Evolutionary conservation across 64 coral and sea anemone species (phyloP), one percentile per base, ranked within the genome.

Genomic region (Pocillopora verrucosa): DNA sequence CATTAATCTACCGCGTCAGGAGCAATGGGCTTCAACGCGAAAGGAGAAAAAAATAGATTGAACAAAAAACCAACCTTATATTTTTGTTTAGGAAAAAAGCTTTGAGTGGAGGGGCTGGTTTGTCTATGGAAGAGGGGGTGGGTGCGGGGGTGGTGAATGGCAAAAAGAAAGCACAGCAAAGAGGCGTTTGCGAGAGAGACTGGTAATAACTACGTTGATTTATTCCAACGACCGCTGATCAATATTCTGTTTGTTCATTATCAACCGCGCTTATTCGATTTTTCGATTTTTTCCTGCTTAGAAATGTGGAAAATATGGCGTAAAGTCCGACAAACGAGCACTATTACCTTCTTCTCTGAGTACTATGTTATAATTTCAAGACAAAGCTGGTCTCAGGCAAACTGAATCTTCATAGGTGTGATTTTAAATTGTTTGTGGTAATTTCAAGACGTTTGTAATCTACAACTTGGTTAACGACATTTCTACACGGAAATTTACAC

Each of bases 181-280:
- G 41, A 51, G 7, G 41, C 41, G 41, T 51, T 3, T 51, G 7
- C 41, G 41, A 7, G 13, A 83, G 36, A 19, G 59, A 84, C 80
- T 83, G 80, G 80, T 67, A 68, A 83, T 62, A 2, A 85, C 45
- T 19, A 37, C 36, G 67, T 24, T 84, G 56, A 9, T 57, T 72
- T 72, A 19, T 51, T 10, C 15, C 12, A 17, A 72, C 57, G 65
- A 72, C 82, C 82, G 82, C 82, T 85, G 82, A 13, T 72, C 63
- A 25, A 9, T 70, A 13, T 22, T 85, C 37, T 70, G 82, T 85
- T 13, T 72, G 63, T 19, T 22, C 16, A 62, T 81, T 63, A 6
- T 34, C 67, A 11, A 70, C 61, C 61, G 82, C 82, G 82, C 34
- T 41, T 85, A 72, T 85, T 85, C 82, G 82, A 85, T 85, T 85